Base-by-base conservation (phyloP, 2,113 vertebrate species). In the Oryzias woworae region DNA sequence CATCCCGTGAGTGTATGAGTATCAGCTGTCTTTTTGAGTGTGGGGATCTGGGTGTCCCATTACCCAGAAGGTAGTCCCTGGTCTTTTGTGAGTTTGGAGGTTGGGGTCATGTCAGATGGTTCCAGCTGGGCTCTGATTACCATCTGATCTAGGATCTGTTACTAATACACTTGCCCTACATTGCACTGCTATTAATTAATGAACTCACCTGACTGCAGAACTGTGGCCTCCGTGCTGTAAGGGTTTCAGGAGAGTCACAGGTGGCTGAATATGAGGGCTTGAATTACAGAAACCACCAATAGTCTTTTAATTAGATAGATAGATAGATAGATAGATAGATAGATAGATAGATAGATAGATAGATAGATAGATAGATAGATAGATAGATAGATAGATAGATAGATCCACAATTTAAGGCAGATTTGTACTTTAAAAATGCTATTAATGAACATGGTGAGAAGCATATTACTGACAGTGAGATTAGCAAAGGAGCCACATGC, bases 251-350 rank as follows among this genome's bases (percentile, higher is more conserved):
- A 61, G 67, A 31, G 76, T 72, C 52, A 77, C 67, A 78, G 84
- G 75, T 73, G 84, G 80, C 44, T 86, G 83, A 75, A 77, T 71
- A 69, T 77, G 46, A 77, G 75, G 78, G 87, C 23, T 92, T 76
- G 42, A 42, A 76, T 93, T 90, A 86, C 90, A 74, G 61, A 73
- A 70, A 54, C 59, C 12, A 87, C 87, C 85, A 88, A 66, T 90
- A 89, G 85, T 71, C 77, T 67, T 73, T 31, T 18, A 42, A 75
- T 78, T 15, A 48, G 16, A 44, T 6, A 36, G 36, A 36, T 20
- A 36, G 36, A 36, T 36, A 36, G 36, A 36, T 36, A 36, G 36
- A 36, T 36, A 36, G 36, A 36, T 36, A 36, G 31, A 36, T 36
- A 36, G 31, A 36, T 36, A 36, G 31, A 36, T 36, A 36, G 31